Evolutionary conservation across 2,113 vertebrate species (phyloP).

Genomic region (Genyomyrus donnyi): DNA sequence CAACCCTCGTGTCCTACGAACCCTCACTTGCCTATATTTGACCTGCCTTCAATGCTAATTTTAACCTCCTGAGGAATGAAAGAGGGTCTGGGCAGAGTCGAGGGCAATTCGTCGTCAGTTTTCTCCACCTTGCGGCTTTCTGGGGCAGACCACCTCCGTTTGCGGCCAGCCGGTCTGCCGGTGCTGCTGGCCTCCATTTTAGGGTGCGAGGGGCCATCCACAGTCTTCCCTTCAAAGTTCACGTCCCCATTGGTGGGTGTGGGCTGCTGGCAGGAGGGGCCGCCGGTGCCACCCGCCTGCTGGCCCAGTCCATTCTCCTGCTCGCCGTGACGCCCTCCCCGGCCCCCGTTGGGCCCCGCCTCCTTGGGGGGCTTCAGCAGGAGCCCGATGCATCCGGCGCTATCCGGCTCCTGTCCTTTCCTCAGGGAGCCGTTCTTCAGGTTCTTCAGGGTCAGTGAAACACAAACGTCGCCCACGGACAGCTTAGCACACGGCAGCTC

Average conservation of each 20-base stretch:
- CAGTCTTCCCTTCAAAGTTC: slow-evolving; percentile 68
- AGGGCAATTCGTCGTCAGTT: slow-evolving; percentile 83
- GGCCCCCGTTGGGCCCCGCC: slow-evolving; percentile 34
- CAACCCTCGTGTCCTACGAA: slow-evolving; percentile 41
- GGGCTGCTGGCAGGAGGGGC: slow-evolving; percentile 44
- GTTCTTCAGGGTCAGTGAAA: slow-evolving; percentile 95
- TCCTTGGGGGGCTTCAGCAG: slow-evolving; percentile 76
- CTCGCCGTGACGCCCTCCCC: slow-evolving; percentile 69
- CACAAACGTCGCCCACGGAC: slow-evolving; percentile 95
- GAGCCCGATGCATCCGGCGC: slow-evolving; percentile 54
- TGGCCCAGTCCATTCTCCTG: slow-evolving; percentile 84
- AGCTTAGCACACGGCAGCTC: slow-evolving; percentile 95
- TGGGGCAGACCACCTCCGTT: slow-evolving; percentile 94
- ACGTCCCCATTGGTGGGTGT: slow-evolving; percentile 83
- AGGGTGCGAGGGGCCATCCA: slow-evolving; percentile 57
- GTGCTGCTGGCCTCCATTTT: slow-evolving; percentile 58
- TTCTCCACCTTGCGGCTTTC: slow-evolving; percentile 92
- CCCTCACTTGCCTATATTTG: slow-evolving; percentile 90
- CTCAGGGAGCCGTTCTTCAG: slow-evolving; percentile 92
- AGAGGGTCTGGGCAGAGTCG: slow-evolving; percentile 90
- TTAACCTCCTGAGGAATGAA: slow-evolving; percentile 98
- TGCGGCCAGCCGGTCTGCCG: slow-evolving; percentile 73
- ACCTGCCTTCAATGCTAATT: slow-evolving; percentile 97
- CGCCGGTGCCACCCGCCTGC: slow-evolving; percentile 37
- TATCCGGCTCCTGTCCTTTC: slow-evolving; percentile 77